Base-by-base conservation (phyloP, 2,888 invertebrate genomes). In the Dasysyrphus albostriatus region DNA sequence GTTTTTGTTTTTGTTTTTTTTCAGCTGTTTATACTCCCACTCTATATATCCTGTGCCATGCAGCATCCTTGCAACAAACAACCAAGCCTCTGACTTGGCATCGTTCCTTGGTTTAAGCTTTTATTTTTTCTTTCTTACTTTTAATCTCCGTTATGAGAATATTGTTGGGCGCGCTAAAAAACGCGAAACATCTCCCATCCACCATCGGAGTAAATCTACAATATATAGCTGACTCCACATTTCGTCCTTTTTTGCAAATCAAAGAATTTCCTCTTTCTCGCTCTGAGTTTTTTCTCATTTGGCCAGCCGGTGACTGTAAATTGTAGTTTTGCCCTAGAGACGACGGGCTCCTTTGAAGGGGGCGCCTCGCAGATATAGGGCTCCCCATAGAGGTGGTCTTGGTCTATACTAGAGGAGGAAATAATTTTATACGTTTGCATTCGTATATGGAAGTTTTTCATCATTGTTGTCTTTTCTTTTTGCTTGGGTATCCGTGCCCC, bases 61-160 rank as follows among this genome's bases (percentile, higher is more conserved):
- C 58, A 75, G 16, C 54, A 47, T 67, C 75, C 67, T 59, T 77
- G 42, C 58, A 58, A 39, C 58, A 80, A 79, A 42, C 54, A 54
- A 39, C 54, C 37, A 67, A 65, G 54, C 39, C 69, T 51, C 51
- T 49, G 59, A 65, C 56, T 65, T 74, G 51, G 74, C 34, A 72
- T 63, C 47, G 49, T 32, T 58, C 54, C 54, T 61, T 70, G 34
- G 47, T 73, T 29, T 39, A 67, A 51, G 32, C 19, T 69, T 29
- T 47, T 74, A 24, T 72, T 54, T 73, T 78, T 83, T 83, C 69
- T 54, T 5, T 16, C 47, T 16, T 47, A 47, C 16, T 79, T 83
- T 83, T 79, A 83, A 83, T 79, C 83, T 83, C 75, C 70, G 74
- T 70, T 70, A 83, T 70, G 74, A 75, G 79, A 75, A 70, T 75